Percentiles rank a stretch among this genome's conserved stretches.
These are phyloP conservation scores for Drosophila tanythrix DNA, from an alignment of 2,888 invertebrate genomes.

Conservation along the genomic window DNA sequence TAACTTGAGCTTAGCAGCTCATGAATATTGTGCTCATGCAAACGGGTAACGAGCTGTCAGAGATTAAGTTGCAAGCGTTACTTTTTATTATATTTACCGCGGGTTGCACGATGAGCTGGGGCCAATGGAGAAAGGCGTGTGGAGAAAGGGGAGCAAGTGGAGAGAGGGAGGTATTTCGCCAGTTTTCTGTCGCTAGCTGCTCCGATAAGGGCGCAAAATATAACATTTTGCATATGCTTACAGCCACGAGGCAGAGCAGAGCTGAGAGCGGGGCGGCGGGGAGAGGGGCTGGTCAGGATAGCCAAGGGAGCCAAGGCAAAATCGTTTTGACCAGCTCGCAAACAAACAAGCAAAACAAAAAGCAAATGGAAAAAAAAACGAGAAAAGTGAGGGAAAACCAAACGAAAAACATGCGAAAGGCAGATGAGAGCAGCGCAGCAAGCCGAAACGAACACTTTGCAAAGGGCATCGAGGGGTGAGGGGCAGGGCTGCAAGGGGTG, in stretches of 20 bases:
- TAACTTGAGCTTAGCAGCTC: conserved; percentile 82
- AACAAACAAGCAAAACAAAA: conserved; percentile 51
- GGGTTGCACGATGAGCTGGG: conserved; percentile 10
- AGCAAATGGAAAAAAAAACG: conserved; percentile 5
- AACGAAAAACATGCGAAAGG: conserved; percentile 65
- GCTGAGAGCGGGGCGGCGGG: not conserved
- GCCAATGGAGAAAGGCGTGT: not conserved
- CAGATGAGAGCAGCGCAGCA: conserved; percentile 76
- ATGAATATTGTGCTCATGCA: conserved; percentile 81
- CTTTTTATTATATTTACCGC: conserved; percentile 79
- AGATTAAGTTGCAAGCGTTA: conserved; percentile 82
- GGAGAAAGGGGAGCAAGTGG: not conserved
- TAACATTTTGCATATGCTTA: conserved; percentile 79
- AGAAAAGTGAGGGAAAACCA: conserved; percentile 16
- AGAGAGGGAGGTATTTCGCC: not conserved
- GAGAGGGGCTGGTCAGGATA: conserved; percentile 10
- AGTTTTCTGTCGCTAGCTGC: conserved; percentile 51
- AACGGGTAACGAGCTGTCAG: conserved; percentile 81
- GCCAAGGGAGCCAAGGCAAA: conserved; percentile 58
- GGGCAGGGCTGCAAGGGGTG: not conserved
- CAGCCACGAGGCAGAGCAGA: conserved; percentile 11
- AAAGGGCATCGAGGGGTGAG: conserved; percentile 5
- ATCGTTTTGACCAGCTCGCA: conserved; percentile 80
- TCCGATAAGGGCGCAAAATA: conserved; percentile 75
- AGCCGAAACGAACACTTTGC: conserved; percentile 70